phyloP scores from a whole-genome alignment of 2,113 vertebrate genomes.

The Hyperopisus bebe region DNA sequence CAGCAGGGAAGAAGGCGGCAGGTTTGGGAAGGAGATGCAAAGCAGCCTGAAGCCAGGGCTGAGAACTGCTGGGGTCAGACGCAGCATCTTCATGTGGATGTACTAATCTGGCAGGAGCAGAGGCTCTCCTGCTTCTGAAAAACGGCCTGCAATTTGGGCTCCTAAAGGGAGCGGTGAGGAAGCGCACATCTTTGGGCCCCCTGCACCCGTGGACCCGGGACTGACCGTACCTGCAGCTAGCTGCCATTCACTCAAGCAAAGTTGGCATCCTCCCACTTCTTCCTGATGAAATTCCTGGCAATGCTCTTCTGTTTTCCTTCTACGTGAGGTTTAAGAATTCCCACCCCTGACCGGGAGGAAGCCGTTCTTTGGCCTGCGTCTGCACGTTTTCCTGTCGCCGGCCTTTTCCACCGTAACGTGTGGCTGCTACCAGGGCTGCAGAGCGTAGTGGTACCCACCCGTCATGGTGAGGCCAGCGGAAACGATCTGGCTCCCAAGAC shows the following conservation, averaged over 20 bases:
- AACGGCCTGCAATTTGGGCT: neutral
- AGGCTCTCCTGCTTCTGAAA: neutral
- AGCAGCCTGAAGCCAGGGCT: neutral
- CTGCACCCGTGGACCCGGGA: neutral
- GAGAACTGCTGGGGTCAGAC: neutral
- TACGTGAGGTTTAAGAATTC: neutral
- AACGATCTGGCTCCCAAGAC: neutral
- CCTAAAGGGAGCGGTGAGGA: neutral
- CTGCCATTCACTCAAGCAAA: neutral
- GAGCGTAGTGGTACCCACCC: neutral
- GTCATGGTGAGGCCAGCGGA: neutral
- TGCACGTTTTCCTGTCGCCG: neutral
- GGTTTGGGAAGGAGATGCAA: neutral
- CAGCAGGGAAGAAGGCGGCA: constrained; percentile 1
- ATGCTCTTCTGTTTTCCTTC: neutral
- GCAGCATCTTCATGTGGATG: neutral
- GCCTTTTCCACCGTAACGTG: neutral
- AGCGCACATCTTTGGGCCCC: neutral
- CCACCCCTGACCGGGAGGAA: neutral
- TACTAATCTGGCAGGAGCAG: neutral
- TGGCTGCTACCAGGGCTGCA: neutral
- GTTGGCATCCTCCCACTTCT: neutral
- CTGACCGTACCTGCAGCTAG: neutral
- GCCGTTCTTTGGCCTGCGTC: neutral
- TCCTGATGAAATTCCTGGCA: neutral